Base-by-base conservation (phyloP, 2,888 invertebrate genomes). In the Coenonympha glycerion region DNA sequence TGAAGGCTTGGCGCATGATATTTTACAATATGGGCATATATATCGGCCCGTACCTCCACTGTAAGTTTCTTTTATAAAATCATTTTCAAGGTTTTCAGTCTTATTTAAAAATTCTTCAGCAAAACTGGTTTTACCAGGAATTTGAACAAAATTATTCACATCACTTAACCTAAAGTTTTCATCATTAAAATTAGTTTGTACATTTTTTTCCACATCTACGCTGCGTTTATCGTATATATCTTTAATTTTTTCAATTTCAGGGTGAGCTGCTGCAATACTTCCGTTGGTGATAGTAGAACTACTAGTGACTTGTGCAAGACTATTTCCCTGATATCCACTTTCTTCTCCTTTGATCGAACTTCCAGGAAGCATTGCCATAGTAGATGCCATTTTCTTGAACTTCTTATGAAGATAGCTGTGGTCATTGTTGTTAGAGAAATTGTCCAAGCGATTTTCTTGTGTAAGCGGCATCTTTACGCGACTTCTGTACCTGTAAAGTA, bases 1-100 rank as follows among this genome's bases (percentile, higher is more conserved):
- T 75, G 96, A 96, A 52, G 96, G 96, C 83, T 97, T 97, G 66
- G 96, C 93, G 88, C 96, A 97, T 60, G 92, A 92, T 73, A 95
- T 87, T 77, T 93, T 94, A 88, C 97, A 97, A 77, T 94, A 96
- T 8, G 93, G 92, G 75, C 97, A 97, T 60, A 93, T 90, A 81
- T 96, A 92, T 63, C 94, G 92, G 46, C 93, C 94, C 63, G 76
- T 65, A 66, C 73, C 78, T 66, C 79, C 79, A 65, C 73, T 84
- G 70, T 78, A 78, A 69, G 76, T 65, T 62, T 86, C 87, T 75
- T 74, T 86, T 70, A 76, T 82, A 81, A 80, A 80, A 80, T 87
- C 86, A 72, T 77, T 85, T 79, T 86, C 87, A 79, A 77, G 77
- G 75, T 79, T 84, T 65, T 87, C 87, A 87, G 87, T 87, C 87